Percentiles rank a stretch among this genome's conserved stretches.
Evolutionary conservation across 2,888 invertebrate species (phyloP).

Genomic region (Smittia aterrima): DNA sequence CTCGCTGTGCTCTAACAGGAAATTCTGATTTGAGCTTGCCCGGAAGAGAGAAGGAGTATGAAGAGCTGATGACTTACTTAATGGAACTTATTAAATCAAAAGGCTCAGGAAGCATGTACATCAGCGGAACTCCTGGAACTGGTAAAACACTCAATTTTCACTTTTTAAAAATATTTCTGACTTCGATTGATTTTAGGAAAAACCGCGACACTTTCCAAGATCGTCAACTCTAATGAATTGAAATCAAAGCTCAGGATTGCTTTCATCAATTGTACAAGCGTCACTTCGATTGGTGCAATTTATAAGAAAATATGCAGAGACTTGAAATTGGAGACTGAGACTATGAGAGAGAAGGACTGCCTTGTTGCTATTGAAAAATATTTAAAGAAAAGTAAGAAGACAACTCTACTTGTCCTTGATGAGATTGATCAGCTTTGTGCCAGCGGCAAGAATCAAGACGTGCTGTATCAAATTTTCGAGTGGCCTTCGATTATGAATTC

Average conservation of each 20-base stretch:
- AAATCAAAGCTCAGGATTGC: slow-evolving; percentile 57
- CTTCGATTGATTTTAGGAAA: slow-evolving; percentile 61
- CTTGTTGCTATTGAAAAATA: slow-evolving; percentile 68
- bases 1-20: background rate
- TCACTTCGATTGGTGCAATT: slow-evolving; percentile 78
- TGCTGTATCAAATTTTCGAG: slow-evolving; percentile 90
- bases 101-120: background rate
- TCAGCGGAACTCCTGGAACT: background rate
- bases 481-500: slow-evolving; percentile 76
- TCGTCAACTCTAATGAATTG: slow-evolving; percentile 64
- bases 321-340: slow-evolving; percentile 59
- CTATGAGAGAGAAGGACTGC: slow-evolving; percentile 64
- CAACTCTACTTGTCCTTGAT: slow-evolving; percentile 77
- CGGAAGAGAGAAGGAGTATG: background rate
- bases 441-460: slow-evolving; percentile 77
- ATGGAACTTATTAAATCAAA: background rate
- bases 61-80: background rate
- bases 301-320: slow-evolving; percentile 76
- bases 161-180: no score
- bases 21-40: background rate
- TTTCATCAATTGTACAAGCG: slow-evolving; percentile 81
- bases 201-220: slow-evolving; percentile 79
- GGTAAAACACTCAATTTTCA: background rate
- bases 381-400: slow-evolving; percentile 66
- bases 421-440: slow-evolving; percentile 84